Conservation (phyloP, 2,797 vertebrate genomes). For the Notolabrus celidotus region DNA sequence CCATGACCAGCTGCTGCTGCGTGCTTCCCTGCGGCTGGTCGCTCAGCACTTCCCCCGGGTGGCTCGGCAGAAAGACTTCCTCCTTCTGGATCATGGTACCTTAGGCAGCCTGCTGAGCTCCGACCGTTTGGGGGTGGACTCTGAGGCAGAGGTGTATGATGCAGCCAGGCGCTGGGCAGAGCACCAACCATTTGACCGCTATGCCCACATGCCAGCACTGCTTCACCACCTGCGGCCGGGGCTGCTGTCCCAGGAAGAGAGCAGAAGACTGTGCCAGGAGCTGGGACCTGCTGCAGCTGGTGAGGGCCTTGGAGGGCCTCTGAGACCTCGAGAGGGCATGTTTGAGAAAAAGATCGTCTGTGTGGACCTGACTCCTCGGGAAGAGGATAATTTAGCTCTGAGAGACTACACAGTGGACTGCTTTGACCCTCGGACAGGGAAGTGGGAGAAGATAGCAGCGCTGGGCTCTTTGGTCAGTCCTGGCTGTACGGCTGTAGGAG, state of each 20-base stretch:
- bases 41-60: conserved; percentile 88
- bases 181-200: conserved; percentile 82
- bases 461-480: conserved; percentile 86
- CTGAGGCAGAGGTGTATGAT: conserved; percentile 86
- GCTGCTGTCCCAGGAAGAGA: conserved; percentile 85
- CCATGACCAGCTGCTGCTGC: conserved; percentile 87
- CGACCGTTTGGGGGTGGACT: conserved; percentile 86
- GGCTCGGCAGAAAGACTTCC: conserved; percentile 87
- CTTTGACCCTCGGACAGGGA: conserved; percentile 87
- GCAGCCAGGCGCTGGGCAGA: conserved; percentile 88
- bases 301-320: conserved; percentile 80
- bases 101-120: conserved; percentile 87
- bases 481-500: conserved; percentile 84
- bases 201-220: conserved; percentile 83
- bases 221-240: conserved; percentile 84
- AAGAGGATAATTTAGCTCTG: conserved; percentile 76
- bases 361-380: conserved; percentile 85
- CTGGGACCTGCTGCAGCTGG: conserved; percentile 78
- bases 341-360: conserved; percentile 90
- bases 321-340: conserved; percentile 88
- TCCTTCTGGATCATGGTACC: conserved; percentile 85
- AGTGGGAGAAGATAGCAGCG: conserved; percentile 87
- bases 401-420: conserved; percentile 86
- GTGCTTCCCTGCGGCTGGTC: conserved; percentile 85
- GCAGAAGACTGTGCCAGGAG: conserved; percentile 81